Evolutionary conservation across 2,888 invertebrate species (phyloP), one percentile per base, ranked within the genome.

Genomic region (Cryptus viduatorius): DNA sequence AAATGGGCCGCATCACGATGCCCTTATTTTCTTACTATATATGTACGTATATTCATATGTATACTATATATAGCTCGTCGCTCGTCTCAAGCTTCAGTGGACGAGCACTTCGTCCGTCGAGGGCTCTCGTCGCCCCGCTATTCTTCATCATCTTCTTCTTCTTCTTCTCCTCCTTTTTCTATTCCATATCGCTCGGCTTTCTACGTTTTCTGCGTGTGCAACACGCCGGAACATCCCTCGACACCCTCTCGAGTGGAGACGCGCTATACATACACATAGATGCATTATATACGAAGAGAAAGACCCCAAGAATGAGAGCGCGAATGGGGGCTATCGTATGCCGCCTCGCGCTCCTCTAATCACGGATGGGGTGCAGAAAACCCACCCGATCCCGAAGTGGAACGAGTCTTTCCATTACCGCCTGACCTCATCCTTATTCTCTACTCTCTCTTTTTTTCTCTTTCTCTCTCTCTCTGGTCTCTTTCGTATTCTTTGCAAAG

Each of bases 1-100:
- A 90, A 91, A 90, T 90, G 86, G 89, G 85, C 84, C 89, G 84
- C 82, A 77, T 69, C 76, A 50, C 76, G 79, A 64, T 64, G 44
- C 75, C 75, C 75, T 75, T 75, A 64, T 64, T 64, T 29, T 31
- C 24, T 12, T 29, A 31, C 31, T n/a, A 29, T 29, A 29, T 61
- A n/a, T n/a, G 31, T 61, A 12, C 24, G 24, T 24, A 24, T 24
- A 24, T 24, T 24, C 24, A 24, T 24, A 24, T 24, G 3, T 61
- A n/a, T 31, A 29, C 4, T 31, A 61, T 61, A 61, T 31, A 31
- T n/a, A n/a, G 29, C 64, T 10, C 46, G 19, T 37, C 73, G 48
- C 61, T 78, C 69, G 68, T 80, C 72, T 77, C 61, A 73, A 84
- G 79, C 75, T 16, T 76, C 79, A 72, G 79, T 77, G 82, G 76